A percentile compares a stretch with the other conserved stretches of the same genome.
Evolutionary conservation across 2,888 invertebrate species (phyloP).

Genomic region (Trachelus stipa): DNA sequence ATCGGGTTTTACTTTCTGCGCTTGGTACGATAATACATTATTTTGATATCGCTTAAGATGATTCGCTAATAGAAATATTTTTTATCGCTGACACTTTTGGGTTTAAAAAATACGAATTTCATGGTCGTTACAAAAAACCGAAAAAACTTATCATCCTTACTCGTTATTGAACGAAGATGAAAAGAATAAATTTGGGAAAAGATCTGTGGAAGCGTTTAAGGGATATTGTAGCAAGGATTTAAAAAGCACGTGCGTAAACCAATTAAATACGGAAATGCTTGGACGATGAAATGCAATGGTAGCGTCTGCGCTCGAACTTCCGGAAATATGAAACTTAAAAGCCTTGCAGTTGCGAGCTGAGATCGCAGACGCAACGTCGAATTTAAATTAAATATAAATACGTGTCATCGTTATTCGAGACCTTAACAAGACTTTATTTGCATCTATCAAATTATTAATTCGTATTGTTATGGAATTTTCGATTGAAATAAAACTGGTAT

Average conservation of each 20-base stretch:
- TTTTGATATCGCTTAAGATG: background rate
- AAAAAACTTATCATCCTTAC: background rate
- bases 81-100: background rate
- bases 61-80: background rate
- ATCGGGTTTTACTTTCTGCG: background rate
- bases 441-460: background rate
- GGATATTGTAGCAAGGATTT: background rate
- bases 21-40: background rate
- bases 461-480: background rate
- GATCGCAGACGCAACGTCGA: background rate
- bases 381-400: background rate
- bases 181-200: no score
- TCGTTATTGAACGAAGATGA: no score
- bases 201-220: no score
- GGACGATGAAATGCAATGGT: background rate
- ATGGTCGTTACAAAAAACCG: background rate
- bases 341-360: background rate
- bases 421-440: background rate
- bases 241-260: background rate
- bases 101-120: background rate
- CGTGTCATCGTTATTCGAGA: background rate
- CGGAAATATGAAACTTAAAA: background rate
- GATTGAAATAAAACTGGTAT: background rate
- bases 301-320: background rate
- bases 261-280: background rate